Evolutionary conservation across 2,113 vertebrate species (phyloP).

Genomic region (Oryzias woworae): DNA sequence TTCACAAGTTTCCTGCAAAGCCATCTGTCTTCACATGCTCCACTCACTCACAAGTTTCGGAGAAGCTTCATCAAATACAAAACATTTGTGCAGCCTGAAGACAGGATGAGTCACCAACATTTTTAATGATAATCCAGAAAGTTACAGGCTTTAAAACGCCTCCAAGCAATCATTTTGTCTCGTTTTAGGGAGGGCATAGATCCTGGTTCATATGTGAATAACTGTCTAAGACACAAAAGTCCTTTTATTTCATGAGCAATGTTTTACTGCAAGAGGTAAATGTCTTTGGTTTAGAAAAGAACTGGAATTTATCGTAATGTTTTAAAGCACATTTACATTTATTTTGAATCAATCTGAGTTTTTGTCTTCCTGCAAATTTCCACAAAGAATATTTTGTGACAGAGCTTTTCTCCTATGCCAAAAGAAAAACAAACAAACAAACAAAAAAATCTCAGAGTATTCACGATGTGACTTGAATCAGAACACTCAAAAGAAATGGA

Average conservation of each 20-base stretch:
- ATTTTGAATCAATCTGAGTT: constrained; percentile 2
- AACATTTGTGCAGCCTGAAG: not conserved
- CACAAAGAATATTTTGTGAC: not conserved
- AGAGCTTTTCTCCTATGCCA: not conserved
- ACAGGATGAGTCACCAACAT: not conserved
- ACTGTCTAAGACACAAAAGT: too few species aligned
- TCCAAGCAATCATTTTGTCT: not conserved
- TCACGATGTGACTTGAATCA: not conserved
- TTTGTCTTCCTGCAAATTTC: not conserved
- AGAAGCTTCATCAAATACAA: not conserved
- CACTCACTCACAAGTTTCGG: not conserved
- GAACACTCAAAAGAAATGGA: constrained; percentile 32
- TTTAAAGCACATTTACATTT: not conserved
- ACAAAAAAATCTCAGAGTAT: constrained; percentile 1
- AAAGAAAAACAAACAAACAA: constrained; percentile 6
- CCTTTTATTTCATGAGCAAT: not conserved
- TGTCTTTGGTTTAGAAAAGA: not conserved
- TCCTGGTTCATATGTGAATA: too few species aligned
- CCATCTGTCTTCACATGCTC: not conserved
- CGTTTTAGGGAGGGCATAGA: too few species aligned
- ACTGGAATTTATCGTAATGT: not conserved
- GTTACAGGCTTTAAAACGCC: not conserved
- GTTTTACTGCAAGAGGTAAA: not conserved
- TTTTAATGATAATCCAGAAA: not conserved
- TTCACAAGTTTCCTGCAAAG: not conserved